Conservation (phyloP, 1,140 invertebrate species). For the Andrena cerasifolii region DNA sequence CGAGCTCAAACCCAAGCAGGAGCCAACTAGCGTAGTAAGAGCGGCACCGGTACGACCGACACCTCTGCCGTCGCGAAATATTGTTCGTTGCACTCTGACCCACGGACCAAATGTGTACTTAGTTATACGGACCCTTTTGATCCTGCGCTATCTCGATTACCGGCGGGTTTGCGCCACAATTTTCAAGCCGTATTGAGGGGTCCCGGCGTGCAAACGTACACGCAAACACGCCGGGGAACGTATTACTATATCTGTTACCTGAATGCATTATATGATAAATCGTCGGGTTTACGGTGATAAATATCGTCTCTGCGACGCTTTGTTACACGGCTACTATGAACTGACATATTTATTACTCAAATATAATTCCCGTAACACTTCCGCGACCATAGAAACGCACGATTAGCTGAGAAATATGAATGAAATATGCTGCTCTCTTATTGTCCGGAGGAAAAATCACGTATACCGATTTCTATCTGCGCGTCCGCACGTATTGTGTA, state of each 20-base stretch:
- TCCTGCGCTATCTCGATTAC: conserved; percentile 64
- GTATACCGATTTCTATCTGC: neutral
- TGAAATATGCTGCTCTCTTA: neutral
- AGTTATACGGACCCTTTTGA: conserved; percentile 62
- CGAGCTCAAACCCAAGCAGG: conserved; percentile 66
- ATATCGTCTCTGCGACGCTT: neutral
- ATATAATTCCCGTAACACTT: neutral
- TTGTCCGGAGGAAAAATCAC: neutral
- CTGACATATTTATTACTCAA: neutral
- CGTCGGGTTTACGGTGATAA: neutral
- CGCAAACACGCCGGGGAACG: conserved; percentile 1
- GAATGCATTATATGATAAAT: conserved; percentile 26
- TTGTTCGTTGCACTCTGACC: conserved; percentile 66
- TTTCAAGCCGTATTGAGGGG: conserved; percentile 50
- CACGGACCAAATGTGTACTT: conserved; percentile 62
- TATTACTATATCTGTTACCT: neutral
- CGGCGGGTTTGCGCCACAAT: conserved; percentile 38
- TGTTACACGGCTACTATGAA: neutral
- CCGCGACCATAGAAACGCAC: neutral
- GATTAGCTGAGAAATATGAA: neutral
- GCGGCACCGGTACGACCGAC: conserved; percentile 49
- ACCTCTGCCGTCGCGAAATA: conserved; percentile 69
- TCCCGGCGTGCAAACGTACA: neutral
- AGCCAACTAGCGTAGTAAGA: conserved; percentile 58
- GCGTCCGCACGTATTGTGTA: too few relatives aligned